Evolutionary conservation across 2,797 vertebrate genomes (phyloP), one percentile per base, ranked within the genome.

Genomic region (Pipistrellus nathusii): DNA sequence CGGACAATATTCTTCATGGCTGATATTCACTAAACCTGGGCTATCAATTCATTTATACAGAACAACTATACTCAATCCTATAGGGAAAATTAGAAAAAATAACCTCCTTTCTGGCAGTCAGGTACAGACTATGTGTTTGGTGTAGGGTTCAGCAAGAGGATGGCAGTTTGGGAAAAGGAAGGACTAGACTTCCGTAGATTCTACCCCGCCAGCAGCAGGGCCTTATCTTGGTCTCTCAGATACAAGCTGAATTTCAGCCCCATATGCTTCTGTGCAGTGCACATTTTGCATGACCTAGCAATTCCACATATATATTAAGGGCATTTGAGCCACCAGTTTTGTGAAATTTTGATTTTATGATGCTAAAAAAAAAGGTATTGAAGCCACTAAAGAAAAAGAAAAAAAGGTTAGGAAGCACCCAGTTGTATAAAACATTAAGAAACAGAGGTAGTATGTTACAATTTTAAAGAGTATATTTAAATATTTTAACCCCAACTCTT

Each of bases 381-480:
- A 38, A 38, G 4, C 7, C 23, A 46, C 13, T 82, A 68, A 76
- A 75, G 6, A 38, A 78, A 85, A 82, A 89, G 9, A 48, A 32
- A 8, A 18, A 78, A 64, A 12, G 73, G 11, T 9, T 59, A 64
- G 25, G 8, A 82, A 91, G 23, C 44, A 84, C 3, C 46, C 27
- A 48, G 21, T 23, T 85, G 13, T 88, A 87, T 68, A 93, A 83
- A 88, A 75, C 75, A 69, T 17, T 68, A 30, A 86, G 23, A 82
- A 44, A 75, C 48, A 51, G 4, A 15, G 13, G 59, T 3, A 76
- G 30, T 35, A 35, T 48, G 8, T 73, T 64, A 55, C 0, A 88
- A 8, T 32, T 46, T 62, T 93, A 64, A 75, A 71, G 14, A 23
- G 17, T 30, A 35, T n/a, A 38, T 90, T 90, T 62, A 85, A 77